Base-by-base conservation (phyloP, 2,888 invertebrate species). In the Drosophila koepferae region DNA sequence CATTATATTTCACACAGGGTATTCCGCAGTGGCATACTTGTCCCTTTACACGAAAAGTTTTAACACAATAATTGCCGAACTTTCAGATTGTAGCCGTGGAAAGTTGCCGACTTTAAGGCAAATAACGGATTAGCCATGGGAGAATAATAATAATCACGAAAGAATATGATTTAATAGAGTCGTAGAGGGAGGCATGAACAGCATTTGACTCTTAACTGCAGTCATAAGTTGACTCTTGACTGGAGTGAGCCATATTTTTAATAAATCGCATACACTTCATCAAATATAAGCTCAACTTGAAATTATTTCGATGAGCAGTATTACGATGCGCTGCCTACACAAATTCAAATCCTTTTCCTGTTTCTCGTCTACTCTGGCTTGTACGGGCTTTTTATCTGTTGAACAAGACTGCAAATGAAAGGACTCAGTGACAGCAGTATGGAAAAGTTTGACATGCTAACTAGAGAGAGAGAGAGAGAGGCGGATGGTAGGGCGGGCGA, bases 401-500 rank as follows among this genome's bases (percentile, higher is more conserved):
- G 60, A 60, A 63, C 43, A 53, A 41, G 59, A 55, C 63, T 73
- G 80, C 56, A 82, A 80, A 85, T 82, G 82, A 82, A 79, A 82
- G 71, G 65, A 44, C 44, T 70, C 70, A 62, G 68, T 82, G 76
- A 82, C 81, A 81, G 82, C 60, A 76, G 65, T 71, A 82, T 79
- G 74, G 54, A 64, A 84, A 75, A 81, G 74, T 81, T 84, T 76
- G 79, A 80, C 81, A 84, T 81, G 76, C 79, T 79, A 84, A 74
- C 76, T 63, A 59, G n/a, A 59, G 20, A 20, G 20, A 20, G 20
- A 20, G 20, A 20, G 20, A 20, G 20, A n/a, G 46, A 20, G 34
- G 14, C 6, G 14, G 14, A 9, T 8, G 12, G 18, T 4, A 12
- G 38, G 4, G 38, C 12, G 18, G 12, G 40, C 7, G 0, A 3